phyloP scores from a whole-genome alignment of 2,113 vertebrate species.

The Cynocephalus volans region DNA sequence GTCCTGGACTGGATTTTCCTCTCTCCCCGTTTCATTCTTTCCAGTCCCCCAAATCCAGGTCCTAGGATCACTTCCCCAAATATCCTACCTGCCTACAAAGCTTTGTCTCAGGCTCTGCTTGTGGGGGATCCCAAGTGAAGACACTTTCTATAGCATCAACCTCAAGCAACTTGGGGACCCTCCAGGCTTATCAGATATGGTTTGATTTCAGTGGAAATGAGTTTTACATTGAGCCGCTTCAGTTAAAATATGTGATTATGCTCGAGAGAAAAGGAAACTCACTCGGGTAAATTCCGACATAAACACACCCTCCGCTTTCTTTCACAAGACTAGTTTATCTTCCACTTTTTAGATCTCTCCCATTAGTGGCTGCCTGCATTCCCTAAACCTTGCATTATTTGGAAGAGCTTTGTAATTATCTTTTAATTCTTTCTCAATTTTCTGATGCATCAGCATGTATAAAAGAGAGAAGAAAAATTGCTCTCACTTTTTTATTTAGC shows the following conservation, averaged over 20 bases:
- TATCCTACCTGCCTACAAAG: background rate
- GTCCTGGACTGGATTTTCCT: background rate
- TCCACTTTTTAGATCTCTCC: background rate
- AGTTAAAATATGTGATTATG: background rate
- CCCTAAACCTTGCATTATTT: background rate
- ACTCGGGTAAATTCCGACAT: background rate
- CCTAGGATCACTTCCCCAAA: background rate
- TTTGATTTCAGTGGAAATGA: background rate
- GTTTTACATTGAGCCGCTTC: background rate
- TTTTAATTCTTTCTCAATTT: slow-evolving; percentile 57
- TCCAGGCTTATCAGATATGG: background rate
- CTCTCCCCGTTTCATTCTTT: background rate
- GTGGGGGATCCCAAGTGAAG: background rate
- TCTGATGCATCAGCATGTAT: slow-evolving; percentile 20
- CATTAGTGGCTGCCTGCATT: background rate
- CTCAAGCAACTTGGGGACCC: background rate
- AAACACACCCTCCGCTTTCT: background rate
- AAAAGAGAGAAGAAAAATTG: background rate
- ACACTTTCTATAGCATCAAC: background rate
- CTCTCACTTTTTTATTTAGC: background rate
- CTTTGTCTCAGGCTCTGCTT: background rate
- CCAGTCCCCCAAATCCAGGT: background rate
- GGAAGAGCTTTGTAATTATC: slow-evolving; percentile 58
- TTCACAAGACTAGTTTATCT: background rate
- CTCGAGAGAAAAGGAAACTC: background rate